phyloP scores from a whole-genome alignment of 1,140 invertebrate species.

The Caerostris extrusa region DNA sequence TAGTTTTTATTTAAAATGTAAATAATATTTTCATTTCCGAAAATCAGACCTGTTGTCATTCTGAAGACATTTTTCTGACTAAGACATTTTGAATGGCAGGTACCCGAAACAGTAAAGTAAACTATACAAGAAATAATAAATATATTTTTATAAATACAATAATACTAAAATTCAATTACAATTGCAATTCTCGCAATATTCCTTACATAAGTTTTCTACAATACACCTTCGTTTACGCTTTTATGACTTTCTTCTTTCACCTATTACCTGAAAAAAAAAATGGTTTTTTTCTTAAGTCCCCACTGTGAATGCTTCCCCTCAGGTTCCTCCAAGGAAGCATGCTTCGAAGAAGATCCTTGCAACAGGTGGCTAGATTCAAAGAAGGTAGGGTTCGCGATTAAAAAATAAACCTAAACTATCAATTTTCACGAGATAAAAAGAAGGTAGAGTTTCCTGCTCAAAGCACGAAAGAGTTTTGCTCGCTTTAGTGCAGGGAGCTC shows the following conservation, averaged over 20 bases:
- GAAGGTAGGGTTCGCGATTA: not conserved
- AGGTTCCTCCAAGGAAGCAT: slow-evolving; percentile 30
- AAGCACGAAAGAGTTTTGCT: not conserved
- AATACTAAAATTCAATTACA: too few relatives aligned
- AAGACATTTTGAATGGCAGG: too few relatives aligned
- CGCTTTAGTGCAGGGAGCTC: too few relatives aligned
- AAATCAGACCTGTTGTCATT: too few relatives aligned
- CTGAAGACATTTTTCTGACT: too few relatives aligned
- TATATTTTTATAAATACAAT: too few relatives aligned
- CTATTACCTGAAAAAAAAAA: not conserved
- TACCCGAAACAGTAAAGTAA: too few relatives aligned
- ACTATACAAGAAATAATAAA: too few relatives aligned
- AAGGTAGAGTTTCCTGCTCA: not conserved
- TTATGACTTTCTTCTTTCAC: not conserved
- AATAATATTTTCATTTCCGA: too few relatives aligned
- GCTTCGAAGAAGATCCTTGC: slow-evolving; percentile 51
- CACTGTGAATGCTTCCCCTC: not conserved
- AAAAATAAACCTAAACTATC: slow-evolving; percentile 20
- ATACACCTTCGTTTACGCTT: not conserved
- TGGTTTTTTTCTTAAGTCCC: not conserved
- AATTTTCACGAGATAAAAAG: not conserved
- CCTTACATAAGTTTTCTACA: not conserved
- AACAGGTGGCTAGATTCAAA: slow-evolving; percentile 68
- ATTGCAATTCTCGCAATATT: too few relatives aligned
- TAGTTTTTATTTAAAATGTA: too few relatives aligned